A percentile compares a stretch with the other conserved stretches of the same genome.
These are phyloP conservation scores for Alca torda DNA, from an alignment of 2,797 vertebrate species.

Conservation along the genomic window DNA sequence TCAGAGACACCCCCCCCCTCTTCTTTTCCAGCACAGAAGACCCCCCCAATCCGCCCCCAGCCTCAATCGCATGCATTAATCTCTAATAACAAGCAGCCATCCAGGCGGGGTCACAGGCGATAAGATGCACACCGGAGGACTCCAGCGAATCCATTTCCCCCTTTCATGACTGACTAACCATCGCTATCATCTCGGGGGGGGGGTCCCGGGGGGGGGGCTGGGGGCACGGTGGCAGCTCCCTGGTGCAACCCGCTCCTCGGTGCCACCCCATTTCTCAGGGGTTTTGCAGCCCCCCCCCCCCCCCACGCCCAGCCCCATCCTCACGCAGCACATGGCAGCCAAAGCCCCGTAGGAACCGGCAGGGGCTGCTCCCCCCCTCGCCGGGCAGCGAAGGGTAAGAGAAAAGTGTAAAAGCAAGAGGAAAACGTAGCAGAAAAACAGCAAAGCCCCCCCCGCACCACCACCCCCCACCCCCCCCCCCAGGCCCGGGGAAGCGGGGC, in stretches of 20 bases:
- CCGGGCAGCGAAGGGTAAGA: too few relatives aligned
- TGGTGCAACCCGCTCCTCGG: neutral
- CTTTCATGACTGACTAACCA: neutral
- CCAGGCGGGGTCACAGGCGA: neutral
- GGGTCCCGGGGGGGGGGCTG: too few relatives aligned
- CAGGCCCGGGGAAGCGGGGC: neutral
- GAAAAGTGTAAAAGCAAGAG: too few relatives aligned
- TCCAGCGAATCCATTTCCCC: neutral
- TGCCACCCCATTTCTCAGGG: accelerated
- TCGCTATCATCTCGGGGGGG: neutral
- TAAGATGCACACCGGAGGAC: neutral
- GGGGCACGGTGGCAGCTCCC: neutral
- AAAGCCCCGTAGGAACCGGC: too few relatives aligned
- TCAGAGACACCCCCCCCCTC: neutral
- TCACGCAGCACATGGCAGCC: too few relatives aligned
- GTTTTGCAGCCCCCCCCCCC: neutral
- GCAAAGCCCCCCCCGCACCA: too few relatives aligned
- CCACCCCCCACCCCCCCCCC: neutral
- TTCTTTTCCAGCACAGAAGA: neutral
- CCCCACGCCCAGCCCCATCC: too few relatives aligned
- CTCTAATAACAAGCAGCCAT: neutral
- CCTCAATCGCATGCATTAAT: neutral
- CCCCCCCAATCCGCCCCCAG: neutral
- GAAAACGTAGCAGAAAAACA: too few relatives aligned
- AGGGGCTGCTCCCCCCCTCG: too few relatives aligned